A percentile compares a stretch with the other conserved stretches of the same genome.
phyloP scores from a whole-genome alignment of 2,797 vertebrate genomes.

The Ataeniobius toweri region DNA sequence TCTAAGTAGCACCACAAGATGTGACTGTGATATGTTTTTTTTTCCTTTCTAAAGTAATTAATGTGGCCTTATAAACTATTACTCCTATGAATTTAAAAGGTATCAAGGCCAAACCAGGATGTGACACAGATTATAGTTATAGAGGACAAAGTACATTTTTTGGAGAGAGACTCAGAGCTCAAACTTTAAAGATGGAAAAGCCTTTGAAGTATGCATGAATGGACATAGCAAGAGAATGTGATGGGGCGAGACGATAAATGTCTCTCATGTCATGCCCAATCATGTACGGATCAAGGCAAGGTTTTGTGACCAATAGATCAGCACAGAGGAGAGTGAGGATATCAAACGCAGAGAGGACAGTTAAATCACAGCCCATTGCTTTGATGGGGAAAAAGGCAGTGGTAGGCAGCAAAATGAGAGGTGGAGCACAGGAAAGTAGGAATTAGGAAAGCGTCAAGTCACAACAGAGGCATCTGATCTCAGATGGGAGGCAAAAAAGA shows the following conservation, averaged over 20 bases:
- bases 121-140: slow-evolving; percentile 10
- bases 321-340: slow-evolving; percentile 31
- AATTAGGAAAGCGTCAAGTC: slow-evolving; percentile 45
- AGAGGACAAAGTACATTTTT: slow-evolving; percentile 8
- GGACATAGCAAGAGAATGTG: slow-evolving; percentile 30
- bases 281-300: slow-evolving; percentile 53
- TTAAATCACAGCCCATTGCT: slow-evolving; percentile 40
- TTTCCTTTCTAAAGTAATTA: slow-evolving; percentile 12
- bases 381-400: slow-evolving; percentile 50
- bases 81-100: slow-evolving; percentile 3
- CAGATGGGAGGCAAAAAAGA: neutral
- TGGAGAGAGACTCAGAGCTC: slow-evolving; percentile 5
- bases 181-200: slow-evolving; percentile 26
- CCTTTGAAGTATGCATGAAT: slow-evolving; percentile 42
- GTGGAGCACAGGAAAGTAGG: slow-evolving; percentile 28
- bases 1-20: neutral
- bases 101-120: slow-evolving; percentile 1
- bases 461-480: slow-evolving; percentile 12
- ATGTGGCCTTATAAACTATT: neutral
- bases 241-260: slow-evolving; percentile 43
- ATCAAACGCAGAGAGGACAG: slow-evolving; percentile 42
- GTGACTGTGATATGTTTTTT: slow-evolving; percentile 17
- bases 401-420: slow-evolving; percentile 26
- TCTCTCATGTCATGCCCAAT: slow-evolving; percentile 35
- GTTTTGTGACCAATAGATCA: slow-evolving; percentile 50